Evolutionary conservation across 2,797 vertebrate genomes (phyloP), one percentile per base, ranked within the genome.

Genomic region (Schizopygopsis pylzovi): DNA sequence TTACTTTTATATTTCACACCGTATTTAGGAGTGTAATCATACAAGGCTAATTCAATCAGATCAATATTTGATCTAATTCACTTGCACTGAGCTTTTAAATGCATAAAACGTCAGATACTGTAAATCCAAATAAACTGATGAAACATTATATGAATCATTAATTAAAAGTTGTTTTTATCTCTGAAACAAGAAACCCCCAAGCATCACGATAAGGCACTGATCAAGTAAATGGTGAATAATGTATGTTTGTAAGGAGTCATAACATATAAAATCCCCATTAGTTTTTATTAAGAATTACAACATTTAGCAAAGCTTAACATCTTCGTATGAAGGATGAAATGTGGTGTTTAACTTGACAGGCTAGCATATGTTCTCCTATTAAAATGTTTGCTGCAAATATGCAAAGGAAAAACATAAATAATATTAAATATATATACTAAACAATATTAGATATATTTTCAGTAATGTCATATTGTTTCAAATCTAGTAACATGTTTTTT

Each of bases 111-210:
- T 82, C 49, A 85, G 70, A 87, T 59, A 82, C 52, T 77, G 67
- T 86, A 88, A 87, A 82, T 84, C 67, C 54, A 84, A 84, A 75
- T 86, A 87, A 87, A 85, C 43, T 75, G 65, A 87, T 85, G 85
- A 85, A 37, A 67, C 16, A 90, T 87, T 80, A 87, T 25, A 88
- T 63, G 33, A 45, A 18, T 88, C 71, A 41, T 85, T 84, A 83
- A 86, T 86, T 85, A 82, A 87, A 86, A 47, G 39, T 80, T 77
- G n/a, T 77, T 82, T 33, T 61, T 20, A 67, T 49, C 22, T 68
- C 63, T 71, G 73, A 88, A 83, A 84, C 43, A 43, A 33, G 59
- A 87, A 87, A 79, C 79, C 67, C 65, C 67, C 59, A 82, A 79
- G 71, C 82, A 85, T 37, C 43, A 85, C 63, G 52, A 39, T 41